These are phyloP conservation scores for Vanessa tameamea DNA, from an alignment of 1,140 invertebrate genomes.

Conservation along the genomic window DNA sequence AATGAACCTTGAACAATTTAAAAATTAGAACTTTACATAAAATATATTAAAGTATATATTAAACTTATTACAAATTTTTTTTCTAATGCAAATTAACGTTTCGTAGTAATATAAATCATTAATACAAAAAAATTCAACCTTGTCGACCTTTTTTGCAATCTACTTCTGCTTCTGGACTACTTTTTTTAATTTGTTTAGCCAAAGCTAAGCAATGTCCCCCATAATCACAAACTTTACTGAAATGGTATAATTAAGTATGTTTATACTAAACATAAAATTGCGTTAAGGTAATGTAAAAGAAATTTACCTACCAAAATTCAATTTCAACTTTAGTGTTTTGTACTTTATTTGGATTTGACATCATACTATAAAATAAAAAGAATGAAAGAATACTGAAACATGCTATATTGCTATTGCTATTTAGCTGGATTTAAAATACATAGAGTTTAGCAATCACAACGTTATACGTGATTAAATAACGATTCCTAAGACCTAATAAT, in stretches of 20 bases:
- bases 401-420: too few relatives aligned
- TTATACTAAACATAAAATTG: neutral
- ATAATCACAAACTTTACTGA: conserved; percentile 84
- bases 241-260: conserved; percentile 43
- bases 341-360: conserved; percentile 11
- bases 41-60: too few relatives aligned
- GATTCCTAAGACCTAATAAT: too few relatives aligned
- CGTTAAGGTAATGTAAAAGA: too few relatives aligned
- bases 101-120: too few relatives aligned
- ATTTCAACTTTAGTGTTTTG: conserved; percentile 64
- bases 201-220: conserved; percentile 82
- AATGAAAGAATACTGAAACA: too few relatives aligned
- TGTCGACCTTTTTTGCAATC: conserved; percentile 81
- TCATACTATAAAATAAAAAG: neutral
- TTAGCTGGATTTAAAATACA: too few relatives aligned
- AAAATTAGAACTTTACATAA: too few relatives aligned
- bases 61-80: neutral
- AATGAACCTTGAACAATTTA: conserved; percentile 82
- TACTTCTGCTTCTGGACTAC: conserved; percentile 80
- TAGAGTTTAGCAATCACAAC: too few relatives aligned
- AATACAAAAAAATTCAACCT: conserved; percentile 63
- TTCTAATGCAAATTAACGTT: conserved; percentile 6
- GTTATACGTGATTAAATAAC: too few relatives aligned
- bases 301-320: conserved; percentile 75
- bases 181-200: conserved; percentile 78